Evolutionary conservation across 2,113 vertebrate genomes (phyloP).

Genomic region (Daubentonia madagascariensis): DNA sequence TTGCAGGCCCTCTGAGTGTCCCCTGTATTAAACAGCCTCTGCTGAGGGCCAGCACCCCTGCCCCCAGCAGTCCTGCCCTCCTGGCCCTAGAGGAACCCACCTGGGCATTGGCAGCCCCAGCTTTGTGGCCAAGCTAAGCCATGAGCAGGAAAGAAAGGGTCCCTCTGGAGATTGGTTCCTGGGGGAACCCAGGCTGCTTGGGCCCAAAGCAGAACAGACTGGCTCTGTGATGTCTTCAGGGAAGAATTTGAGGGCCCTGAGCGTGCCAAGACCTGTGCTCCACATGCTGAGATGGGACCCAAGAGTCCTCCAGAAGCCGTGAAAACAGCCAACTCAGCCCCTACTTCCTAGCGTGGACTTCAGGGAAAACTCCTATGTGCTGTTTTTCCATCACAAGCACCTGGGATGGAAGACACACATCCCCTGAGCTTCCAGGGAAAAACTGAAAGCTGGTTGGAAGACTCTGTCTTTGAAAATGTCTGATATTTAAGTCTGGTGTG

Average conservation of each 20-base stretch:
- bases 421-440: not conserved
- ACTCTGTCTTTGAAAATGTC: not conserved
- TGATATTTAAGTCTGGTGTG: not conserved
- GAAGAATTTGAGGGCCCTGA: not conserved
- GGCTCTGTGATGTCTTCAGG: not conserved
- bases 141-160: not conserved
- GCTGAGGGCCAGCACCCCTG: not conserved
- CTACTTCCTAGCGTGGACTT: not conserved
- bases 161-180: not conserved
- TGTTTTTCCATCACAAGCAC: not conserved
- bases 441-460: not conserved
- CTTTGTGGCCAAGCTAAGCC: not conserved
- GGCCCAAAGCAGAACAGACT: not conserved
- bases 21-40: not conserved
- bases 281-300: not conserved
- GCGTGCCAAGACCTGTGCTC: not conserved
- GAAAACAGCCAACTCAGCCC: not conserved
- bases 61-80: not conserved
- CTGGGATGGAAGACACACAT: not conserved
- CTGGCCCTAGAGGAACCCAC: not conserved
- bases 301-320: not conserved
- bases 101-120: not conserved
- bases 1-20: not conserved
- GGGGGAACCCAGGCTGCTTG: not conserved
- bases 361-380: not conserved